Base-by-base conservation (phyloP, 2,113 vertebrate genomes). In the Platycercus adscitus region DNA sequence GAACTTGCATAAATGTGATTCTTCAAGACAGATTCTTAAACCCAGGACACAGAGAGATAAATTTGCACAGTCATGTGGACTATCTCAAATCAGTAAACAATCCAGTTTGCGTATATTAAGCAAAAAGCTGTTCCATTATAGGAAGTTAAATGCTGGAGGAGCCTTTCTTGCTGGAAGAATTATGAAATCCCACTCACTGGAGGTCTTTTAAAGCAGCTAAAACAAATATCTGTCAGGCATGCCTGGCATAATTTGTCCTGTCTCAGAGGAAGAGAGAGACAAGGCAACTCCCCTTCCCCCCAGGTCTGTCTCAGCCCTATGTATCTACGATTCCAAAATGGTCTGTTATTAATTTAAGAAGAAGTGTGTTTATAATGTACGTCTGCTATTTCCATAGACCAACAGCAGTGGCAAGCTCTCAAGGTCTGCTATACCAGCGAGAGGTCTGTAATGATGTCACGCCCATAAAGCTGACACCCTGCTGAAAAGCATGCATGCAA, bases 181-280 rank as follows among this genome's bases (percentile, higher is more conserved):
- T 73, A 37, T 61, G 66, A 91, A 94, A 89, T 58, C n/a, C 55
- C 71, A 56, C 83, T 91, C 56, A 60, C 43, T 33, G 17, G 23
- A 66, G 39, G 20, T 88, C 46, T 86, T 91, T 77, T 63, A 83
- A 81, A 94, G 47, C 50, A 81, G 18, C 50, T 92, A 66, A 93
- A 86, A 24, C 28, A 88, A 93, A 13, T 93, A 80, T 55, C 52
- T 88, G 68, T 55, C 69, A 68, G 60, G 50, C 41, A 61, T 5
- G 37, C 70, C 71, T 86, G 29, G 35, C 64, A 52, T 76, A 60
- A 76, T 83, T 71, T 43, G 39, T 71, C 43, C 47, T 71, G 55
- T 55, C 33, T 88, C 29, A 52, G 46, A 91, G 73, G 23, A 81
- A 86, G 37, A 61, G 35, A 83, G 43, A 81, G 20, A 55, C 24